Evolutionary conservation across 2,888 invertebrate genomes (phyloP).

Genomic region (Lasioglossum marginatum): DNA sequence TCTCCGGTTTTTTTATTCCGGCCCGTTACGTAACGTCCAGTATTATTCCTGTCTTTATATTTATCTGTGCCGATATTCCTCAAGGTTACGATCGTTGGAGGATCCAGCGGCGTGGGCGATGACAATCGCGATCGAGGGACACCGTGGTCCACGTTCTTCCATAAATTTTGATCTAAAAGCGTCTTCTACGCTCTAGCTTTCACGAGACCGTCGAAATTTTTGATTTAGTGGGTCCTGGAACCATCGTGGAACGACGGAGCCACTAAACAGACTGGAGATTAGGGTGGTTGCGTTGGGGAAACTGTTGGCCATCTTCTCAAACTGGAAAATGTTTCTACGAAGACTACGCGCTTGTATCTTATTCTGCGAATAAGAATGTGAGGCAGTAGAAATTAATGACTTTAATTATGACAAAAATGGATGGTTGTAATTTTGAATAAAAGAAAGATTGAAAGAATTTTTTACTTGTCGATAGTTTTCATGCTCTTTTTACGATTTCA

Average conservation of each 20-base stretch:
- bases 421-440: too few species aligned
- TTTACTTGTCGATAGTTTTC: not conserved
- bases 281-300: not conserved
- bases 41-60: conserved; percentile 54
- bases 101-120: conserved; percentile 70
- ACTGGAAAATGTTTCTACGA: not conserved
- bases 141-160: conserved; percentile 62
- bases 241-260: not conserved
- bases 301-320: not conserved
- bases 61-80: conserved; percentile 41
- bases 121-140: conserved; percentile 71
- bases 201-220: conserved; percentile 25
- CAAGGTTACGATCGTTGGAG: conserved; percentile 73
- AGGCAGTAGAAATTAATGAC: too few species aligned
- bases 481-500: not conserved
- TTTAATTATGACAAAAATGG: too few species aligned
- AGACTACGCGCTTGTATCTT: too few species aligned
- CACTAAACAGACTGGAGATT: not conserved
- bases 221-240: not conserved
- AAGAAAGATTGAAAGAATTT: not conserved
- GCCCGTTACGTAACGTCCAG: conserved; percentile 59
- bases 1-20: conserved; percentile 55
- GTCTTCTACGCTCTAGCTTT: conserved; percentile 61
- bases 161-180: conserved; percentile 80
- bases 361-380: too few species aligned